These are phyloP conservation scores for Lampris megalopsis DNA, from an alignment of 2,113 vertebrate genomes.

Conservation along the genomic window DNA sequence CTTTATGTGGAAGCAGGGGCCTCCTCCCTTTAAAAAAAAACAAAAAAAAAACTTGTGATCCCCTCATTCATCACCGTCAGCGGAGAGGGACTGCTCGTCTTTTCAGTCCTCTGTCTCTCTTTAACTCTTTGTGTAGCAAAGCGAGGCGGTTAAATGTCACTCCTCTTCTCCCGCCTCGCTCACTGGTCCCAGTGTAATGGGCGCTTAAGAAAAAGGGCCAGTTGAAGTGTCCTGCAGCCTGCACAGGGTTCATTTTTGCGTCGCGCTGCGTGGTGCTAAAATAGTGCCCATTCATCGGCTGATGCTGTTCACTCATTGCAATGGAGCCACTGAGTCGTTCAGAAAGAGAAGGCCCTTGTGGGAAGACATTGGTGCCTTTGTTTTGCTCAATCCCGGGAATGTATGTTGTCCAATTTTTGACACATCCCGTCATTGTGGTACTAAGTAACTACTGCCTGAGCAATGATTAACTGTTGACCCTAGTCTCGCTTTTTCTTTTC, in stretches of 20 bases:
- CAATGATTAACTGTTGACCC: constrained; percentile 70
- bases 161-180: constrained; percentile 50
- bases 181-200: constrained; percentile 56
- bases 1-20: constrained; percentile 60
- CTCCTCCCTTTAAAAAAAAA: constrained; percentile 20
- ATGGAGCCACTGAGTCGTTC: constrained; percentile 70
- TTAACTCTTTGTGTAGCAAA: constrained; percentile 70
- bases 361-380: constrained; percentile 76
- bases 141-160: constrained; percentile 59
- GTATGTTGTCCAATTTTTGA: constrained; percentile 75
- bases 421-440: constrained; percentile 67
- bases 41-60: constrained; percentile 72
- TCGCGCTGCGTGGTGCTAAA: constrained; percentile 72
- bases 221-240: constrained; percentile 75
- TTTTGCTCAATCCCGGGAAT: constrained; percentile 69
- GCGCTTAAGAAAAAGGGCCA: constrained; percentile 67
- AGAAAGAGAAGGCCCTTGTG: constrained; percentile 72
- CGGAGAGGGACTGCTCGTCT: constrained; percentile 66
- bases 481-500: constrained; percentile 6
- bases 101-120: constrained; percentile 58
- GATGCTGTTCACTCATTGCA: constrained; percentile 66
- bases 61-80: constrained; percentile 76
- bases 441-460: constrained; percentile 64
- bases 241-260: constrained; percentile 70
- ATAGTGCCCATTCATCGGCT: constrained; percentile 76